Evolutionary conservation across 1,140 invertebrate genomes (phyloP), one percentile per base, ranked within the genome.

Genomic region (Stratiolaelaps scimitus): DNA sequence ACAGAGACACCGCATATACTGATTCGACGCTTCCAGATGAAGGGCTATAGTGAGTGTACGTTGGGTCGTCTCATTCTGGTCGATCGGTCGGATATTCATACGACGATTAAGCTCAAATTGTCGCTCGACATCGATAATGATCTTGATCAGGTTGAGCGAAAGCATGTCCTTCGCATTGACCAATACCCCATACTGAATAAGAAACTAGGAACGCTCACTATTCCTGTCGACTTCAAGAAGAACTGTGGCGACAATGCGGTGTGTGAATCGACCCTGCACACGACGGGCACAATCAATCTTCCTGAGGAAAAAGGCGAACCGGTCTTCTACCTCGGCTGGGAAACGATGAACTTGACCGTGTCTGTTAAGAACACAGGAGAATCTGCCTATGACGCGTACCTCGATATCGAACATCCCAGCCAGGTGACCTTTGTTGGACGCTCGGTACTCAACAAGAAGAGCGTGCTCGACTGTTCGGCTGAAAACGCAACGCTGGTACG

Each of bases 371-470:
- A 96, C 74, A 72, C 79, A 23, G 83, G 83, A 1, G 92, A 97
- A 74, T 86, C 91, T 0, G 92, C 92, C 0, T 95, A 96, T 73
- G 88, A 94, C 74, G 83, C 90, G 0, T 84, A 85, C 70, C 73
- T 96, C 0, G 88, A 85, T 73, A 80, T 96, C 1, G 76, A 78
- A 26, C 87, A 92, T 75, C 86, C 89, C 23, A 75, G 81, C 43
- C 84, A 80, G 65, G 78, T 96, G 7, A 84, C 82, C 71, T 93
- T 90, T 71, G 86, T 89, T 71, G 84, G 83, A 23, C 67, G 69
- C 23, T 72, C 75, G 68, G 67, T 71, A 30, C 30, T 70, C 13
- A 69, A 67, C 69, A 68, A 66, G 56, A 20, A 67, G 26, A 69
- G 19, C 2, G 66, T 69, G n/a, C 28, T 72, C 17, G 72, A 72